phyloP scores from a whole-genome alignment of 30 jellyfish, hydroid and myxozoan species.

The Aurelia sp. region DNA sequence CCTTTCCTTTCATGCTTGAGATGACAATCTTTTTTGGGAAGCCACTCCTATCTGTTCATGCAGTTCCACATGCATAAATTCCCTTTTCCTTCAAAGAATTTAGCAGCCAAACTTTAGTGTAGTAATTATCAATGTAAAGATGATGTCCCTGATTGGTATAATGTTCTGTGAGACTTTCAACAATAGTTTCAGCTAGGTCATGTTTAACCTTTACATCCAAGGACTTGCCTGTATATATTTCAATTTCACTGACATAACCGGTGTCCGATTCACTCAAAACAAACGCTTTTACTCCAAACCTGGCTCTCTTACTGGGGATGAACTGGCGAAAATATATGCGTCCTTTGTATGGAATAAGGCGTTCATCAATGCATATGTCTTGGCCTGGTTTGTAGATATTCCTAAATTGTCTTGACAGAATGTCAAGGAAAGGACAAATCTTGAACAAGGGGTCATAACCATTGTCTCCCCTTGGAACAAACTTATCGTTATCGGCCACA shows the following conservation, averaged over 20 bases:
- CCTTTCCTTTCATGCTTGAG: background rate
- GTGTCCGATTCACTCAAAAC: slow-evolving; percentile 8
- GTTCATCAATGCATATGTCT: background rate
- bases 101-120: slow-evolving; percentile 42
- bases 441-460: too few relatives aligned
- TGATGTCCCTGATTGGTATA: slow-evolving; percentile 8
- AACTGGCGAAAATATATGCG: slow-evolving; percentile 27
- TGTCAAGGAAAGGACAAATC: background rate
- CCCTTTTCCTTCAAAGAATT: slow-evolving; percentile 1
- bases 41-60: slow-evolving; percentile 8
- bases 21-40: slow-evolving; percentile 3
- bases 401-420: background rate
- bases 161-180: background rate
- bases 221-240: slow-evolving; percentile 13
- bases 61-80: slow-evolving; percentile 50
- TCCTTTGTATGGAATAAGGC: slow-evolving; percentile 21
- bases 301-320: slow-evolving; percentile 31
- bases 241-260: slow-evolving; percentile 15
- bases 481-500: too few relatives aligned
- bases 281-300: slow-evolving; percentile 43
- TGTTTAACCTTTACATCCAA: slow-evolving; percentile 13
- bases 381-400: slow-evolving; percentile 30
- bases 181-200: slow-evolving; percentile 23
- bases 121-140: slow-evolving; percentile 33
- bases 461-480: too few relatives aligned